Base-by-base conservation (phyloP, 1,140 invertebrate species). In the Lepeophtheirus salmonis region DNA sequence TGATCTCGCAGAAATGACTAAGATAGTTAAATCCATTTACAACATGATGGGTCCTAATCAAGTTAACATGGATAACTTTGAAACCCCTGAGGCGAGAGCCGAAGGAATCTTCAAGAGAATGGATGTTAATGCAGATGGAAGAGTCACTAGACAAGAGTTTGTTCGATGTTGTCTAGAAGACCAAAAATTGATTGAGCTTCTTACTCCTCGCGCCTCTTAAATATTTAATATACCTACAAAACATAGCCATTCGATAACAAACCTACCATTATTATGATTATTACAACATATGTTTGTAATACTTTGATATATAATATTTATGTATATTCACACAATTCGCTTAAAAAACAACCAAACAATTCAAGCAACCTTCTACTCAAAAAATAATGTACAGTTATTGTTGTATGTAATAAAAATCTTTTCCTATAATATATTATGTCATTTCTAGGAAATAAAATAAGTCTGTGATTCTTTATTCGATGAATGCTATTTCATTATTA, bases 31-130 rank as follows among this genome's bases (percentile, higher is more conserved):
- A 41, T 56, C 48, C 25, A 61, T 61, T 26, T 61, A 61, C 51
- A 61, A 61, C 23, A 61, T 61, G 59, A 61, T 61, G 59, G 59
- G 59, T 16, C 59, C 59, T 13, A 54, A 61, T 16, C 50, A 61
- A 13, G 59, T 61, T 16, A 48, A 48, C 21, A 22, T 53, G 51
- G 59, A 61, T 30, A 49, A 56, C 13, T 54, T 53, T 16, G 59
- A 61, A 26, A 61, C 16, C 22, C 59, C 59, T 1, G 59, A 61
- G 25, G 50, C 50, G 12, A 17, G 59, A 23, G 59, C 59, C 13
- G 50, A 61, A 25, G 59, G 59, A 2, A 61, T 61, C 2, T 61
- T 61, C 25, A 61, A 26, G n/a, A 21, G 59, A 53, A 61, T 61
- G 59, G 59, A 61, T 26, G 25, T 61, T 4, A 61, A 61, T 53